These are phyloP conservation scores for Beroe ovata DNA, from an alignment of 37 sponge, comb jelly and placozoan species.

Conservation along the genomic window DNA sequence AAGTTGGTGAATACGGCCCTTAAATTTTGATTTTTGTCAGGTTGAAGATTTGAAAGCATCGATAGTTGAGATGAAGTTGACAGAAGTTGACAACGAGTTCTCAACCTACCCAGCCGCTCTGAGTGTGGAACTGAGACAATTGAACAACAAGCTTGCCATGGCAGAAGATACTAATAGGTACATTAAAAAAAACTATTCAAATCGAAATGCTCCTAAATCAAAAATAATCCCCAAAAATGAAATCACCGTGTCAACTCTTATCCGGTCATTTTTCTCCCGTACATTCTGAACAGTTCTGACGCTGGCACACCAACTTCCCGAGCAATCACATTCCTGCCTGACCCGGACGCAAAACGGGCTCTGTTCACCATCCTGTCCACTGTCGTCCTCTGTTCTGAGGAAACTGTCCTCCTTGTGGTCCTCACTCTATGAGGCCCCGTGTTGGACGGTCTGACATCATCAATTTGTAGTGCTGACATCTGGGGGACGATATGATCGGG, in stretches of 20 bases:
- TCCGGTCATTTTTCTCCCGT: not conserved
- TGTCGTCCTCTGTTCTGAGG: not conserved
- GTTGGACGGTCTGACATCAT: not conserved
- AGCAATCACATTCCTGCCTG: not conserved
- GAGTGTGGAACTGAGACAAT: constrained; percentile 37
- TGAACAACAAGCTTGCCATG: constrained; percentile 64
- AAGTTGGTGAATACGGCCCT: no score
- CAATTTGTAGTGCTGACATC: not conserved
- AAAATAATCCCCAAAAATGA: not conserved
- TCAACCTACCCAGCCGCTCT: constrained; percentile 39
- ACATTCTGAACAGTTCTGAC: not conserved
- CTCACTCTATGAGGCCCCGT: not conserved
- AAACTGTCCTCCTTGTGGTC: not conserved
- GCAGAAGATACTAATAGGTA: constrained; percentile 54
- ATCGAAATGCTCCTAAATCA: not conserved
- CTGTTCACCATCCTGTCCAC: not conserved
- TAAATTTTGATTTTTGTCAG: no score
- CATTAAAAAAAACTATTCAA: no score
- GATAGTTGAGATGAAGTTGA: constrained; percentile 43
- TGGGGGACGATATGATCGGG: not conserved
- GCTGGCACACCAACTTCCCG: not conserved
- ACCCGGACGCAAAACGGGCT: not conserved
- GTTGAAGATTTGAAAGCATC: constrained; percentile 63
- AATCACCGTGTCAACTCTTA: no score
- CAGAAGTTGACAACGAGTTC: constrained; percentile 61